Evolutionary conservation across 2,888 invertebrate genomes (phyloP).

Genomic region (Biston betularia): DNA sequence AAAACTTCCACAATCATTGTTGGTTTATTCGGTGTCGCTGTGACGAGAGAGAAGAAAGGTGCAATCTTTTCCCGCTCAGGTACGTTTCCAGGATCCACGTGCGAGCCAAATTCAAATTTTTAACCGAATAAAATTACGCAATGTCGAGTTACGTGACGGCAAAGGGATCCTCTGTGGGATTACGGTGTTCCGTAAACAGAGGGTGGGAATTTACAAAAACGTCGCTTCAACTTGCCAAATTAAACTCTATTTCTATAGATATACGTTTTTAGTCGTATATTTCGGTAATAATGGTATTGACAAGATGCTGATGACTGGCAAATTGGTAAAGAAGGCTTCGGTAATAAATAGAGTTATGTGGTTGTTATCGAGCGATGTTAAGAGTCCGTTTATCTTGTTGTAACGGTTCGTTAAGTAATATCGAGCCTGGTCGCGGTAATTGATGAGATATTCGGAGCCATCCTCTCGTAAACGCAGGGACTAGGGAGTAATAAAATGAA

Average conservation of each 20-base stretch:
- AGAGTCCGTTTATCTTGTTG: conserved; percentile 24
- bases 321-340: conserved; percentile 60
- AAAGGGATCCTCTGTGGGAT: conserved; percentile 41
- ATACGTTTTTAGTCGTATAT: conserved; percentile 9
- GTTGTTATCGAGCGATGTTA: conserved; percentile 29
- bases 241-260: conserved; percentile 39
- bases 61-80: conserved; percentile 5
- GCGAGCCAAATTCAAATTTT: conserved; percentile 27
- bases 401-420: conserved; percentile 29
- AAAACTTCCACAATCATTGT: background rate
- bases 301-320: conserved; percentile 72
- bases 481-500: conserved; percentile 4
- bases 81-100: conserved; percentile 2
- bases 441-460: conserved; percentile 3
- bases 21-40: background rate
- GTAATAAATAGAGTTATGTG: conserved; percentile 56
- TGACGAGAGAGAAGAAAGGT: background rate
- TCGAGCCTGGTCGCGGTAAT: conserved; percentile 13
- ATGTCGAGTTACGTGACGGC: conserved; percentile 34
- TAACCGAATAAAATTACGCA: conserved; percentile 38
- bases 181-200: conserved; percentile 63
- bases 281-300: conserved; percentile 60
- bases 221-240: conserved; percentile 8
- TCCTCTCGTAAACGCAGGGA: background rate
- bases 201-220: conserved; percentile 37